A percentile compares a stretch with the other conserved stretches of the same genome.
These are phyloP conservation scores for Nymphalis io DNA, from an alignment of 1,140 invertebrate genomes.

Conservation along the genomic window DNA sequence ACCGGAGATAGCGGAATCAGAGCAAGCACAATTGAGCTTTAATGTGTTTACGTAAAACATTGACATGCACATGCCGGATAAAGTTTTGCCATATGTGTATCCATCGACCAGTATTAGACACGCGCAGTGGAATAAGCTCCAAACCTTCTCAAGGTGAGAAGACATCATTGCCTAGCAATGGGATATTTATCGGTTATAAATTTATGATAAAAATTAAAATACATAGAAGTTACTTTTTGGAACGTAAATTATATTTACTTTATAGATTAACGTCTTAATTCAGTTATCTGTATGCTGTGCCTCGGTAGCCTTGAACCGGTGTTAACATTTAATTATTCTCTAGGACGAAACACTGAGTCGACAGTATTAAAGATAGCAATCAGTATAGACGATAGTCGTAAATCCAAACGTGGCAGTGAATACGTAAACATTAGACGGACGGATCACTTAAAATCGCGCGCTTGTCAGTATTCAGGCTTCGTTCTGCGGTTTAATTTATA, in stretches of 20 bases:
- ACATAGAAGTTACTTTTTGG: neutral
- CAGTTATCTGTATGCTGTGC: constrained; percentile 4
- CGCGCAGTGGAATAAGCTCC: too few relatives aligned
- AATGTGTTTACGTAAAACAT: too few relatives aligned
- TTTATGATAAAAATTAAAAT: too few relatives aligned
- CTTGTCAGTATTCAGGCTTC: constrained; percentile 7
- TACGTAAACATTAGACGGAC: constrained; percentile 20
- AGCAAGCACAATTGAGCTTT: too few relatives aligned
- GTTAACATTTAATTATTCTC: constrained; percentile 25
- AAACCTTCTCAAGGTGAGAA: too few relatives aligned
- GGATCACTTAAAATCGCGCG: constrained; percentile 8
- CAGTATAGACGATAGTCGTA: constrained; percentile 21
- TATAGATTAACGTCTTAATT: neutral
- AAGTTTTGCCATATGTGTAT: too few relatives aligned
- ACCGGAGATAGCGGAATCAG: too few relatives aligned
- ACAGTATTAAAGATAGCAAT: constrained; percentile 29
- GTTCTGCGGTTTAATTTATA: neutral
- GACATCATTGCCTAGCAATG: too few relatives aligned
- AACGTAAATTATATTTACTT: neutral
- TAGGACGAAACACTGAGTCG: constrained; percentile 25
- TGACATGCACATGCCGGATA: too few relatives aligned
- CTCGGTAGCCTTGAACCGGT: constrained; percentile 21
- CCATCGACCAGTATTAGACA: too few relatives aligned
- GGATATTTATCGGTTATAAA: too few relatives aligned
- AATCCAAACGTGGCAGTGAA: constrained; percentile 25